Evolutionary conservation across 1,140 invertebrate species (phyloP), one percentile per base, ranked within the genome.

Genomic region (Anthonomus grandis): DNA sequence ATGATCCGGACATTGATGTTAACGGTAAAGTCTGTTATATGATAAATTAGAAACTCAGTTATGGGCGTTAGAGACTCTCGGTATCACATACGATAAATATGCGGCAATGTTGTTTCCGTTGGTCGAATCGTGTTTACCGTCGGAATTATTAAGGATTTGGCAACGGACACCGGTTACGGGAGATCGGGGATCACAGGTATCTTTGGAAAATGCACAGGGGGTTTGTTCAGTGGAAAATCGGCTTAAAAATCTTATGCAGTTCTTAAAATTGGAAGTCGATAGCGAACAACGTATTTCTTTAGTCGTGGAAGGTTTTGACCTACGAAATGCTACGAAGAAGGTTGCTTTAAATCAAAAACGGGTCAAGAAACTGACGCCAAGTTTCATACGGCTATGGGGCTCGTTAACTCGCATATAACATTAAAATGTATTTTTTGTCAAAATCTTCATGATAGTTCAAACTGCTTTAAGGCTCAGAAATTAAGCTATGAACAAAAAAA

Each of bases 61-160:
- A 13, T 48, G 67, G 5, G 65, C 72, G 0, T 52, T 76, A 4
- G 69, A 75, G 22, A 67, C 71, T 1, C 52, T 76, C 0, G 65
- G 64, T 3, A 68, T 75, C 10, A 68, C 64, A 1, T 69, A 59
- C 1, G 66, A 72, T 21, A 71, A 71, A 45, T 72, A 62, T 48
- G 65, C 70, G 0, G 63, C 67, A 8, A 69, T 74, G 57, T 45
- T 74, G 0, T 74, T 67, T 45, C 71, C 70, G 0, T 45, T 74
- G 6, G 68, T 75, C 1, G 73, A 75, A 39, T 71, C 70, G 4
- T 65, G 62, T 10, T 47, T 70, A 4, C 65, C 67, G 1, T 60
- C 70, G 31, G 69, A 74, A 13, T 37, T 69, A 12, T 17, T 73
- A 10, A 37, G 60, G 10, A 58, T 65, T 0, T 73, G 69, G 72